Conservation (phyloP, 2,888 invertebrate species). For the Pachycephus smyrnensis region DNA sequence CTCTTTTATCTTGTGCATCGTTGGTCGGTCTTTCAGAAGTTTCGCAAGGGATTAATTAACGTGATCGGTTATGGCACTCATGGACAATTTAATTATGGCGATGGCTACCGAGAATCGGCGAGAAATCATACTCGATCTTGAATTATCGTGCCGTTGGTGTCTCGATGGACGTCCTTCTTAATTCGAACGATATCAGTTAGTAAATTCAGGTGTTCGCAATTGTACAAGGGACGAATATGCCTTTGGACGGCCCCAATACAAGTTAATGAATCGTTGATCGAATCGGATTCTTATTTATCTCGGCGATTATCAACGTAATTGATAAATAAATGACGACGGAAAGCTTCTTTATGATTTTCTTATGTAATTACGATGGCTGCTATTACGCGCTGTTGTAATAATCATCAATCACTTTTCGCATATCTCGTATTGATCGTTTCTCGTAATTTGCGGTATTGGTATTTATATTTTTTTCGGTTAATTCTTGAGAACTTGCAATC, state of each 20-base stretch:
- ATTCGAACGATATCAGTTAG: not conserved
- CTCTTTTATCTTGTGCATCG: not conserved
- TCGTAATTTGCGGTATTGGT: no score
- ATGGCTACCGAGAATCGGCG: not conserved
- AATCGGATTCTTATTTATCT: not conserved
- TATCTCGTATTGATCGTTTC: not conserved
- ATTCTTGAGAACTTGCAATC: no score
- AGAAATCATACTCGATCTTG: not conserved
- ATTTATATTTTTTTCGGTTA: no score
- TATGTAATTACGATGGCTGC: not conserved
- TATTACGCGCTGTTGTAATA: not conserved
- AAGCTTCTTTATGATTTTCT: not conserved
- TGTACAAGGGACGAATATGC: no score
- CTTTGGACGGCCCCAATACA: not conserved
- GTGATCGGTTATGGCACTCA: not conserved
- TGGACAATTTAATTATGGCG: not conserved
- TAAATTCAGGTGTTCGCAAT: not conserved
- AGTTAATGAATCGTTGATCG: not conserved
- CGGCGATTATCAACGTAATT: not conserved
- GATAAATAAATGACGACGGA: not conserved
- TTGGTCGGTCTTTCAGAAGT: not conserved
- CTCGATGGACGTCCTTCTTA: not conserved
- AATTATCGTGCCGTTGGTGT: not conserved
- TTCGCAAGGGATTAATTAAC: conserved; percentile 4
- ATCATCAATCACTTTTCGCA: not conserved